phyloP scores from a whole-genome alignment of 37 sponge, comb jelly and placozoan genomes.

The Hexactinellida sp. region DNA sequence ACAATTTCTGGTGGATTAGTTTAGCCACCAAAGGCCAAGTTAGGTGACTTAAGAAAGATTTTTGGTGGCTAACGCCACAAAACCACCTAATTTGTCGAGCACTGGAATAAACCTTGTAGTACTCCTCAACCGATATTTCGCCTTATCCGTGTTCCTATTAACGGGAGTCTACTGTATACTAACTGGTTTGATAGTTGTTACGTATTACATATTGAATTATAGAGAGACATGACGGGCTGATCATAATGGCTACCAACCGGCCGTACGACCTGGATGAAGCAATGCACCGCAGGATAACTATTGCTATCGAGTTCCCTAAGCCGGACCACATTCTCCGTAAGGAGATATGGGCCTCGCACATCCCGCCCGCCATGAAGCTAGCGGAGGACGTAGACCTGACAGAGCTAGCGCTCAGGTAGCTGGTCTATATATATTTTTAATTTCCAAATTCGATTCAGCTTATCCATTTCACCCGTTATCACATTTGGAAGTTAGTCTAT shows the following conservation, averaged over 20 bases:
- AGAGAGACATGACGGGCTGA: constrained; percentile 67
- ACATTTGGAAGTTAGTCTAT: too few species aligned
- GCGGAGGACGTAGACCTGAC: constrained; percentile 48
- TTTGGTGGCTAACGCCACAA: too few species aligned
- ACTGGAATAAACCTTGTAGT: too few species aligned
- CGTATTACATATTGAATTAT: too few species aligned
- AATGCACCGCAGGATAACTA: constrained; percentile 66
- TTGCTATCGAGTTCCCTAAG: constrained; percentile 71
- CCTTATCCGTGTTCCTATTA: too few species aligned
- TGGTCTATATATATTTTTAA: neutral
- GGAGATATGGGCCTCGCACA: constrained; percentile 65
- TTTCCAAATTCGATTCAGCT: neutral
- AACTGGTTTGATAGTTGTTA: too few species aligned
- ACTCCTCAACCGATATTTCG: too few species aligned
- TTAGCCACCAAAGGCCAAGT: too few species aligned
- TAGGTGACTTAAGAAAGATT: too few species aligned
- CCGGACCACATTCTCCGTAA: constrained; percentile 71
- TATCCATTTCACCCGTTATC: neutral
- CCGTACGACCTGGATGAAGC: constrained; percentile 79
- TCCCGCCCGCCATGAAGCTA: constrained; percentile 48
- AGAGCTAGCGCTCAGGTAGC: neutral
- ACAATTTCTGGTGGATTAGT: too few species aligned
- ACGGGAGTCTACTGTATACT: too few species aligned
- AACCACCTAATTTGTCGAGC: too few species aligned
- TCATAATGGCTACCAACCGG: constrained; percentile 72